Evolutionary conservation across 2,113 vertebrate species (phyloP), one percentile per base, ranked within the genome.

Genomic region (Electrona antarctica): DNA sequence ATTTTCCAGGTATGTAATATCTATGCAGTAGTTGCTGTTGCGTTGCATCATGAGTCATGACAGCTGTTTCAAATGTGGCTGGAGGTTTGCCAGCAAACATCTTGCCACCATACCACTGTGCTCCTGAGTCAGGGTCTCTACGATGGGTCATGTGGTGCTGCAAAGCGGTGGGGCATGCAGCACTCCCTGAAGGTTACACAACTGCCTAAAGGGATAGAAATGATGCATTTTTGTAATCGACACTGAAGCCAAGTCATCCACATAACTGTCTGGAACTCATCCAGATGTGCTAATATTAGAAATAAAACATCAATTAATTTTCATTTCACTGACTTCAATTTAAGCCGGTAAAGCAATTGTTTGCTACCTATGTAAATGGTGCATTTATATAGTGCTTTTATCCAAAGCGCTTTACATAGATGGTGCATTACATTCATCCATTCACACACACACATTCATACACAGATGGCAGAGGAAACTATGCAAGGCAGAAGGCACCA

Each of bases 41-140:
- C 7, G 75, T 90, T 90, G 85, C 88, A 29, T 89, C 83, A 90
- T 72, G 76, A 87, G 21, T 89, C 84, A 91, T 74, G 78, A 82
- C 75, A 57, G 56, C 74, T 80, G 78, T 85, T 63, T 72, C 78
- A 79, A 69, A 80, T 84, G 55, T 82, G 58, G 85, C 85, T 85
- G 71, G 58, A 82, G 82, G 83, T 66, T 76, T 79, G 71, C 67
- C 73, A 45, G 33, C 60, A 57, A 74, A 80, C 52, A 11, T 41
- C 33, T 6, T 41, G 71, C 80, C 65, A 12, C 49, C 15, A 6
- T 21, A 21, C 64, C 67, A 67, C 74, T 78, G 61, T 75, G 73
- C 81, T 66, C 71, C 73, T 47, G 62, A 80, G 79, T 73, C 67
- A 59, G 70, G 66, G 33, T 41, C 33, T 51, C 78, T 86, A 64